Evolutionary conservation across 2,888 invertebrate species (phyloP).

Genomic region (Willowsia nigromaculata): DNA sequence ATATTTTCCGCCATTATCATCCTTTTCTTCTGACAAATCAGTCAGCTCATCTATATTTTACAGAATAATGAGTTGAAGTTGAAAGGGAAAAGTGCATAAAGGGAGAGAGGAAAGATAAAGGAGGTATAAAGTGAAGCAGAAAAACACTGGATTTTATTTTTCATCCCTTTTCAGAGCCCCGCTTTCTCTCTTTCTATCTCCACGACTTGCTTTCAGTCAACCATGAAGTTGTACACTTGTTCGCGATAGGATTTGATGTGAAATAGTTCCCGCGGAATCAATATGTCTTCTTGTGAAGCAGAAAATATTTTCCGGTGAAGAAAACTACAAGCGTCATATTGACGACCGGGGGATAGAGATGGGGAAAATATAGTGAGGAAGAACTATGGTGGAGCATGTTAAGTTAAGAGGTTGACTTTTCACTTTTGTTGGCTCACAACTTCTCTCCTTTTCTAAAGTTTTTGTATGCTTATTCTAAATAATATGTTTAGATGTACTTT

Average conservation of each 20-base stretch:
- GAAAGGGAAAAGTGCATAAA: not conserved
- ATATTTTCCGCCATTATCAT: not conserved
- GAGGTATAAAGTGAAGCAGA: not conserved
- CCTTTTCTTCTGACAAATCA: not conserved
- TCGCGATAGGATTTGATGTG: not conserved
- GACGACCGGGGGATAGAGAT: not conserved
- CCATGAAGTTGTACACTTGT: not conserved
- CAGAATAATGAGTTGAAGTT: not conserved
- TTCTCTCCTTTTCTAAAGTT: no score
- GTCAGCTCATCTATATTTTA: slow-evolving; percentile 18
- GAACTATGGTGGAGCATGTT: not conserved
- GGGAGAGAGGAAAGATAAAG: not conserved
- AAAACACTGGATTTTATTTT: not conserved
- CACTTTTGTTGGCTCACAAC: no score
- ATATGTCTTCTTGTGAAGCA: not conserved
- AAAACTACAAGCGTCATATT: not conserved
- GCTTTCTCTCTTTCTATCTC: not conserved
- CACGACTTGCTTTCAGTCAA: not conserved
- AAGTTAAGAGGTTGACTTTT: not conserved
- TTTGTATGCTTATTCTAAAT: no score
- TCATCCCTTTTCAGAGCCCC: not conserved
- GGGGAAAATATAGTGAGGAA: not conserved
- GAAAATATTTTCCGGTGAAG: not conserved
- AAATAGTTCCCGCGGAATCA: not conserved
- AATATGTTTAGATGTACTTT: no score